Percentiles rank a stretch among this genome's conserved stretches.
Conservation (phyloP, 2,113 vertebrate genomes). For the Centrocercus urophasianus region DNA sequence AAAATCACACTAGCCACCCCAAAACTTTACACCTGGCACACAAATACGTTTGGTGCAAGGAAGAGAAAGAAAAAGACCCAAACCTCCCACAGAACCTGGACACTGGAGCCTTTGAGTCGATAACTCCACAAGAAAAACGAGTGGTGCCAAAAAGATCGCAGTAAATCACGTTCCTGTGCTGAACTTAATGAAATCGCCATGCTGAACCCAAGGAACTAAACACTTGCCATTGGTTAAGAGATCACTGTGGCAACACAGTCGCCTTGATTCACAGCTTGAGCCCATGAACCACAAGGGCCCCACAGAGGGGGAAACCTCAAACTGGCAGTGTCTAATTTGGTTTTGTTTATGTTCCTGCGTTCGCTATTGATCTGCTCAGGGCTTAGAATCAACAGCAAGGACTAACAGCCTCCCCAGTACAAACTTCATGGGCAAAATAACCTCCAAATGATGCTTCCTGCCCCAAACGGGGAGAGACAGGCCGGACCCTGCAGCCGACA, state of each 20-base stretch:
- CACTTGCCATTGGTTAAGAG: constrained; percentile 20
- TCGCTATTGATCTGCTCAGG: constrained; percentile 37
- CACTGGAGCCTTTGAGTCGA: not conserved
- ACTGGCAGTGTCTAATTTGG: constrained; percentile 61
- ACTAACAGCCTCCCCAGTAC: not conserved
- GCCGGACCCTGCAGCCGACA: not conserved
- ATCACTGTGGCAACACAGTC: constrained; percentile 47
- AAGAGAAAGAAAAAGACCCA: not conserved
- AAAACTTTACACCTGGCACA: constrained; percentile 7
- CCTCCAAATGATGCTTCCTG: not conserved
- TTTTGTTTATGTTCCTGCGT: constrained; percentile 56
- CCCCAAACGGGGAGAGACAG: not conserved
- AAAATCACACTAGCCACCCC: not conserved
- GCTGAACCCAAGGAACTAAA: not conserved
- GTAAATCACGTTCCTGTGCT: not conserved
- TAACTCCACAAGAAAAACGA: not conserved
- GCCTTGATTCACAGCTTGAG: constrained; percentile 54
- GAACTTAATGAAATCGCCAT: not conserved
- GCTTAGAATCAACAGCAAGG: constrained; percentile 36
- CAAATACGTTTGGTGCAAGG: not conserved
- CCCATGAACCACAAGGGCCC: constrained; percentile 64
- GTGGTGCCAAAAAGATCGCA: not conserved
- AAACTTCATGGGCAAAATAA: constrained; percentile 26
- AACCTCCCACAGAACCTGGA: not conserved
- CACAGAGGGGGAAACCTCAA: constrained; percentile 59